These are phyloP conservation scores for Flexamia atlantica DNA, from an alignment of 2,888 invertebrate species.

Conservation along the genomic window DNA sequence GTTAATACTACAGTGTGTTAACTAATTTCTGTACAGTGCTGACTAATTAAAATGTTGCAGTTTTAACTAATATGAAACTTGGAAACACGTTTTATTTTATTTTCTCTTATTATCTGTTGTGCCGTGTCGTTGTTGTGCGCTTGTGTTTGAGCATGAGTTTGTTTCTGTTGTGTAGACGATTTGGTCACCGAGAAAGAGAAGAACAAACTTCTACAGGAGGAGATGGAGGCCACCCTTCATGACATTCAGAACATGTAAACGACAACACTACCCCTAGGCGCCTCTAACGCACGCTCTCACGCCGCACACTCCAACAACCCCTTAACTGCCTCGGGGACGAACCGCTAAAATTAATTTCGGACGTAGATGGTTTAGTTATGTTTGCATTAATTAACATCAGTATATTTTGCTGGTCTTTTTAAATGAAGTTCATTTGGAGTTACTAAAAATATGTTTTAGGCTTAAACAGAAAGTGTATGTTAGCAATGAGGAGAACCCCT, in stretches of 20 bases:
- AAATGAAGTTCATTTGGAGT: no score
- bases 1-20: constrained; percentile 1
- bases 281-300: constrained; percentile 50
- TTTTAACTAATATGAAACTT: constrained; percentile 9
- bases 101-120: constrained; percentile 67
- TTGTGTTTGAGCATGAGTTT: constrained; percentile 64
- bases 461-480: no score
- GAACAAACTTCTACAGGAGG: constrained; percentile 97
- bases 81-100: constrained; percentile 64
- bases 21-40: constrained; percentile 7
- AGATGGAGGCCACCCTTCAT: constrained; percentile 99
- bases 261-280: constrained; percentile 60
- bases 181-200: constrained; percentile 96
- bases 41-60: not conserved
- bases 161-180: constrained; percentile 85
- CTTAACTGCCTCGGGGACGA: constrained; percentile 22
- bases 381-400: not conserved
- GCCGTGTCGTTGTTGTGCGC: constrained; percentile 64
- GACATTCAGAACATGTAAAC: constrained; percentile 99
- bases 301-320: constrained; percentile 54
- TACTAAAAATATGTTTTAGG: no score
- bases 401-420: not conserved
- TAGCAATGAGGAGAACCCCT: no score
- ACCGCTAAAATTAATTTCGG: not conserved
- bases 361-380: not conserved